Conservation (phyloP, 2,888 invertebrate genomes). For the Leucoma salicis region DNA sequence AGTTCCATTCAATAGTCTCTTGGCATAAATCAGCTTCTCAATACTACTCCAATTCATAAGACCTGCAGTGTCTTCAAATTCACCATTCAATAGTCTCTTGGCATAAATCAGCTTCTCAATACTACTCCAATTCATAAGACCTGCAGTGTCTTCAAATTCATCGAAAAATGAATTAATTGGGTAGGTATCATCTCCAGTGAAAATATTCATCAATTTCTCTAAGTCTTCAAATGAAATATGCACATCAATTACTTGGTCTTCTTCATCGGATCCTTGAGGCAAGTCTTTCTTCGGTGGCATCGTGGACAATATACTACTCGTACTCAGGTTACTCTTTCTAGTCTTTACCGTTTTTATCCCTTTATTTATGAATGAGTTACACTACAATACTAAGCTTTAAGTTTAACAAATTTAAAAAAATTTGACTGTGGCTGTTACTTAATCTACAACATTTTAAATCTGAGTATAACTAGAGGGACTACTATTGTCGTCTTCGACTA, state of each 20-base stretch:
- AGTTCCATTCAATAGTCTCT: constrained; percentile 6
- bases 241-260: neutral
- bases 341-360: too few species aligned
- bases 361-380: too few species aligned
- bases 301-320: too few species aligned
- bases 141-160: constrained; percentile 5
- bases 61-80: constrained; percentile 5
- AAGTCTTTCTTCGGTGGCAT: constrained; percentile 6
- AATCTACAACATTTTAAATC: too few species aligned
- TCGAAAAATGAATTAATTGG: neutral
- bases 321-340: too few species aligned
- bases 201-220: constrained; percentile 4
- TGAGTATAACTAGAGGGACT: too few species aligned
- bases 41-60: constrained; percentile 5
- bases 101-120: constrained; percentile 8
- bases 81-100: constrained; percentile 1
- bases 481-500: too few species aligned
- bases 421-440: too few species aligned
- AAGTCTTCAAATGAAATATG: constrained; percentile 7
- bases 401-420: too few species aligned
- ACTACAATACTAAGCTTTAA: too few species aligned
- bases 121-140: constrained; percentile 4
- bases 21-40: constrained; percentile 7
- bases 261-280: neutral
- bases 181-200: constrained; percentile 7